These are phyloP conservation scores for Aphodius sticticus DNA, from an alignment of 2,888 invertebrate species.

Conservation along the genomic window DNA sequence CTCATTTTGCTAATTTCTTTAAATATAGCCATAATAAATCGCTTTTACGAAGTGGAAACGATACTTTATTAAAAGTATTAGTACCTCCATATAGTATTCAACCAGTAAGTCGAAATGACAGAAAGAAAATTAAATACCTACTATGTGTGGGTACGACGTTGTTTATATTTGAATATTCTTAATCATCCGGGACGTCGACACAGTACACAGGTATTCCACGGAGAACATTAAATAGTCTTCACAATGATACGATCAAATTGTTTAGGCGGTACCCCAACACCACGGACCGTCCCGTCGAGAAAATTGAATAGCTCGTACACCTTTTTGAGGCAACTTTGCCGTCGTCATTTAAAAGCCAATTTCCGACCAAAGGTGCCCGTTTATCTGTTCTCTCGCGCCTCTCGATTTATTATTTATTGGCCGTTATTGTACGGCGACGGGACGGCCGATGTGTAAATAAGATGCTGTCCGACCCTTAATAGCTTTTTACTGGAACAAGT, in stretches of 20 bases:
- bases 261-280: neutral
- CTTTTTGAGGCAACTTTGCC: neutral
- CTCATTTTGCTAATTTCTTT: neutral
- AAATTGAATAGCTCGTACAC: neutral
- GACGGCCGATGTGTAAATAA: neutral
- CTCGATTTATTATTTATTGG: neutral
- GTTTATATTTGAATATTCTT: neutral
- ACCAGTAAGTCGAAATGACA: neutral
- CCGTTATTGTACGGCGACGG: neutral
- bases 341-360: constrained; percentile 4
- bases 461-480: neutral
- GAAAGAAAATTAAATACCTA: neutral
- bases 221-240: neutral
- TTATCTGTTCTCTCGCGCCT: neutral
- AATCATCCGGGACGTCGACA: neutral
- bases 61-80: neutral
- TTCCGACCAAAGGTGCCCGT: neutral
- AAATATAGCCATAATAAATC: neutral
- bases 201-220: neutral
- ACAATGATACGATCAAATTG: constrained; percentile 4
- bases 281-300: neutral
- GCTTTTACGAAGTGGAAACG: neutral
- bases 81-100: neutral
- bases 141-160: neutral
- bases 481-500: neutral